Percentiles rank a stretch among this genome's conserved stretches.
Evolutionary conservation across 1,140 invertebrate species (phyloP).

Genomic region (Cecropterus lyciades): DNA sequence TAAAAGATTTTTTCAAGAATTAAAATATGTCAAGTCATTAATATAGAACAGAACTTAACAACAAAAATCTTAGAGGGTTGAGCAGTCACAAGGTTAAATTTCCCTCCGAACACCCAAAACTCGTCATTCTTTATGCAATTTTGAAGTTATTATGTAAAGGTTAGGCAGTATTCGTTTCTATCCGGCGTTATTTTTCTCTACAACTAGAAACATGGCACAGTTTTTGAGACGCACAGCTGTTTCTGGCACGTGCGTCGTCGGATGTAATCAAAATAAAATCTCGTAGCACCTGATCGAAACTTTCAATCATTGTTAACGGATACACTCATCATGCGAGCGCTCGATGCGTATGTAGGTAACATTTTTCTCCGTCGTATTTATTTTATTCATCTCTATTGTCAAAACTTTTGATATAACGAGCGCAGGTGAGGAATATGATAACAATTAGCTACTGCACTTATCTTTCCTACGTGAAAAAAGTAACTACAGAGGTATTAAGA

Average conservation of each 20-base stretch:
- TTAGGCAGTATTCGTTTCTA: constrained; percentile 3
- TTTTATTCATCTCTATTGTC: constrained; percentile 36
- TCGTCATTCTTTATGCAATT: too few relatives aligned
- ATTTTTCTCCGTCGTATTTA: constrained; percentile 64
- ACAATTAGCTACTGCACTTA: constrained; percentile 47
- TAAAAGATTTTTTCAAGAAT: too few relatives aligned
- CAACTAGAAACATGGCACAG: constrained; percentile 36
- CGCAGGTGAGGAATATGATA: constrained; percentile 58
- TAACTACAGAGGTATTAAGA: constrained; percentile 54
- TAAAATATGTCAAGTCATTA: too few relatives aligned
- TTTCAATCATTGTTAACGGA: constrained; percentile 62
- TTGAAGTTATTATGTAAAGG: too few relatives aligned
- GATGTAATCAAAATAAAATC: constrained; percentile 58
- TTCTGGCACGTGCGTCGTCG: constrained; percentile 52
- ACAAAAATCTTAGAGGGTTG: too few relatives aligned
- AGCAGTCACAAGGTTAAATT: too few relatives aligned
- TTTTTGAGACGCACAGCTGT: constrained; percentile 44
- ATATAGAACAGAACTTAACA: too few relatives aligned
- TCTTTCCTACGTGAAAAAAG: constrained; percentile 57
- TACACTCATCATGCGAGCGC: constrained; percentile 55
- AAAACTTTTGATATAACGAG: constrained; percentile 33
- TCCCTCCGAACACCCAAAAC: too few relatives aligned
- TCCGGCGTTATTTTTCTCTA: constrained; percentile 3
- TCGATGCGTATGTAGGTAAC: constrained; percentile 44
- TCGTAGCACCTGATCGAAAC: constrained; percentile 53